Percentiles rank a stretch among this genome's conserved stretches.
phyloP scores from a whole-genome alignment of 2,113 vertebrate species.

The Indicator maculatus region DNA sequence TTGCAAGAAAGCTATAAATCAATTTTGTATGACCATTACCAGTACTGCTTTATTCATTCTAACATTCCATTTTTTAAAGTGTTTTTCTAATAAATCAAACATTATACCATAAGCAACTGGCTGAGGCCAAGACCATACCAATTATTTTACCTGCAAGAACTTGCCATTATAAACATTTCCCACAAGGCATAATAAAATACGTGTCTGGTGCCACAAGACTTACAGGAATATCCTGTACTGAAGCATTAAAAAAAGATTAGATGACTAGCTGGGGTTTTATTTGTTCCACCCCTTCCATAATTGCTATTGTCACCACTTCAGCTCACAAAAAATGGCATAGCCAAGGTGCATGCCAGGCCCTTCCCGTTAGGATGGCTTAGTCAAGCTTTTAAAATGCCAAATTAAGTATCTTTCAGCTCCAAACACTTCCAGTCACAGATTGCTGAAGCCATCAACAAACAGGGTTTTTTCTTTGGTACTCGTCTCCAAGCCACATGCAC shows the following conservation, averaged over 20 bases:
- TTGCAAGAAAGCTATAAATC: constrained; percentile 19
- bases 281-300: constrained; percentile 4
- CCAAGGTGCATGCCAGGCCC: neutral
- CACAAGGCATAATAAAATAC: constrained; percentile 37
- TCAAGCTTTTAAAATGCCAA: neutral
- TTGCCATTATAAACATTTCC: constrained; percentile 31
- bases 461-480: neutral
- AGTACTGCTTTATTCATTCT: constrained; percentile 1
- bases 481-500: neutral
- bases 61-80: constrained; percentile 25
- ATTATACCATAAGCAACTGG: neutral
- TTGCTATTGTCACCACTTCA: neutral
- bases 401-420: neutral
- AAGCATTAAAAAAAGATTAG: constrained; percentile 44
- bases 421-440: neutral
- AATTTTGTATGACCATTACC: neutral
- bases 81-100: constrained; percentile 49
- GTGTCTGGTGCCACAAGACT: neutral
- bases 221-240: constrained; percentile 16
- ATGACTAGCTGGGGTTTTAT: neutral
- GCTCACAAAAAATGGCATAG: neutral
- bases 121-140: neutral
- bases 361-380: neutral
- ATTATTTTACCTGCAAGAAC: constrained; percentile 50
- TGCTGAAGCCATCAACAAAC: neutral